Evolutionary conservation across 2,113 vertebrate species (phyloP).

Genomic region (Narcine bancroftii): DNA sequence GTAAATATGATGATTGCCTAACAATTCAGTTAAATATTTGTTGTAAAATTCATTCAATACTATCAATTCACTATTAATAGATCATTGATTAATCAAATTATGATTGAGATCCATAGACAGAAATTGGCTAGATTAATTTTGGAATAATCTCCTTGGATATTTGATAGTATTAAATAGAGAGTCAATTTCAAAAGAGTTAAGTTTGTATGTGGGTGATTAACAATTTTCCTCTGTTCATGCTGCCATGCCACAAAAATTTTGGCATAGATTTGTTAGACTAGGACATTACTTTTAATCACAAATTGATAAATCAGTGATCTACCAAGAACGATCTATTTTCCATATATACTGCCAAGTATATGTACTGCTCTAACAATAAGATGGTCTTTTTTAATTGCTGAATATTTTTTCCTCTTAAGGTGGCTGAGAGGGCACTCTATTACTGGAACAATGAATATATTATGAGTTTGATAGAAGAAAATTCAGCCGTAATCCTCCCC

Average conservation of each 20-base stretch:
- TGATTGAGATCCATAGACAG: neutral
- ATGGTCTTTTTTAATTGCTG: neutral
- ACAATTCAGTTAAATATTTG: too few relatives aligned
- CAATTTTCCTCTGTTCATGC: neutral
- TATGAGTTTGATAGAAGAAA: constrained; percentile 99
- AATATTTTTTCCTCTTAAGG: constrained; percentile 53
- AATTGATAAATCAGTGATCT: too few relatives aligned
- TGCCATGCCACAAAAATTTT: neutral
- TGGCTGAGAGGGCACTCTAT: constrained; percentile 92
- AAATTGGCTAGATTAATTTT: neutral
- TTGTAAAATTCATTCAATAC: neutral
- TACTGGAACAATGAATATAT: constrained; percentile 99
- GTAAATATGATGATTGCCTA: too few relatives aligned
- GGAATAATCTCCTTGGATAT: neutral
- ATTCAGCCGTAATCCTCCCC: constrained; percentile 96
- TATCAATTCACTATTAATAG: neutral
- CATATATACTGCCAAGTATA: neutral
- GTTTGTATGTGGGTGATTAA: neutral
- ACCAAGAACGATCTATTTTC: too few relatives aligned
- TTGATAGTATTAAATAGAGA: neutral
- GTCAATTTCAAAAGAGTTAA: neutral
- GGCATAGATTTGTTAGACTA: too few relatives aligned
- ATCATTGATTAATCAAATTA: neutral
- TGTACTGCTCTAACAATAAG: neutral
- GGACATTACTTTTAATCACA: too few relatives aligned